Conservation (phyloP, 2,797 vertebrate genomes). For the Pipistrellus kuhlii region DNA sequence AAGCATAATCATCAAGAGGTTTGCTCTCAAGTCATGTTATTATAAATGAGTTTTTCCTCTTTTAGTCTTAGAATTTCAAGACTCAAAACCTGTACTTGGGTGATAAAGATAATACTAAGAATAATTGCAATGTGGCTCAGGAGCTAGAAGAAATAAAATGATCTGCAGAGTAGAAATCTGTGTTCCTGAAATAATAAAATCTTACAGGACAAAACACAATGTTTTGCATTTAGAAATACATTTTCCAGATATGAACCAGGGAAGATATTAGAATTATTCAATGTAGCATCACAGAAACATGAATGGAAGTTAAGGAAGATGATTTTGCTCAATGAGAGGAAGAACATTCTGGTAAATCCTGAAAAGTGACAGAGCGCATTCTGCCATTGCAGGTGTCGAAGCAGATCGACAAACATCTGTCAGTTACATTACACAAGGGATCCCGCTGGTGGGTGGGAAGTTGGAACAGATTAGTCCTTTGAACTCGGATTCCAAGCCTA, state of each 20-base stretch:
- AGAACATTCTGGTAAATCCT: conserved; percentile 3
- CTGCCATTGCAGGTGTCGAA: background rate
- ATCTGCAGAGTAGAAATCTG: background rate
- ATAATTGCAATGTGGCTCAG: background rate
- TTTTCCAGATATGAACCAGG: background rate
- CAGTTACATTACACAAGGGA: background rate
- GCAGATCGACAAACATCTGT: background rate
- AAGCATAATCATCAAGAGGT: conserved; percentile 2
- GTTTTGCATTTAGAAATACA: conserved; percentile 33
- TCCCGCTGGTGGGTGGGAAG: background rate
- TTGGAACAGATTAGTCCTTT: background rate
- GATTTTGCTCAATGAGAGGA: background rate
- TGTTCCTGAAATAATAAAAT: background rate
- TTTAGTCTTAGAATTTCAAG: conserved; percentile 15
- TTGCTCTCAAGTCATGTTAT: conserved; percentile 42
- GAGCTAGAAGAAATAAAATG: conserved; percentile 44
- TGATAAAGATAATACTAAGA: background rate
- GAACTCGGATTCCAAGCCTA: conserved; percentile 9
- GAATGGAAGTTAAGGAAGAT: background rate
- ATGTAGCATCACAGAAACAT: background rate
- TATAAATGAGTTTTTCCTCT: background rate
- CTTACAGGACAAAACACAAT: background rate
- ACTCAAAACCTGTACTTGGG: background rate
- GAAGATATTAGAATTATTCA: background rate
- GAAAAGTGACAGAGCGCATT: background rate